Evolutionary conservation across 2,797 vertebrate species (phyloP), one percentile per base, ranked within the genome.

Genomic region (Epinephelus malabaricus): DNA sequence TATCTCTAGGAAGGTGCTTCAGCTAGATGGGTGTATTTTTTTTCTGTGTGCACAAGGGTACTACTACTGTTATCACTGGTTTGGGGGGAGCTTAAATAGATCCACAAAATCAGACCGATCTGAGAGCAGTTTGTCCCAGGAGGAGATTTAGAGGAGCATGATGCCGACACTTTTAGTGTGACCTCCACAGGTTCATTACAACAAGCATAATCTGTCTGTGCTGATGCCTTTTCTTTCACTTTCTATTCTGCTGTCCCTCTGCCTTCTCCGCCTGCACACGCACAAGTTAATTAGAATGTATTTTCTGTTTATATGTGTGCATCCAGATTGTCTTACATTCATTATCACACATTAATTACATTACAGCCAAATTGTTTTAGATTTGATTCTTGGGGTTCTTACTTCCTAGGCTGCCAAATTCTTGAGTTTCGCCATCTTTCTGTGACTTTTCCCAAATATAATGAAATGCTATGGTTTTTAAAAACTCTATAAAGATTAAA

Each of bases 401-500:
- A 51, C 27, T 73, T 8, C 7, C 23, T 19, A 34, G 62, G 7
- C 38, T 40, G 34, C 49, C 66, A n/a, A 19, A 23, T 40, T 43
- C 18, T 73, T 23, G 4, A n/a, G 21, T 25, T 67, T 63, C 2
- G 51, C 12, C 70, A 45, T 45, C 10, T 54, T 21, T 53, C 18
- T 71, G 5, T 50, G 70, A 18, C 63, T 68, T 69, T 59, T 23
- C 21, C 17, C 9, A 18, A 73, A 65, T 43, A 8, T 5, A 59
- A 9, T 18, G 55, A 27, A 69, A 23, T 49, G 21, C 50, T 30
- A 12, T 69, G 56, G 49, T 13, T 40, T 71, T 78, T 50, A 43
- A 9, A 79, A 73, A 54, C 60, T 51, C 21, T 25, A 60, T 18
- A 43, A 76, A 45, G 46, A 54, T 84, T 38, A 38, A 69, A 64